Evolutionary conservation across 1,140 invertebrate genomes (phyloP).

Genomic region (Tetramorium alpestre): DNA sequence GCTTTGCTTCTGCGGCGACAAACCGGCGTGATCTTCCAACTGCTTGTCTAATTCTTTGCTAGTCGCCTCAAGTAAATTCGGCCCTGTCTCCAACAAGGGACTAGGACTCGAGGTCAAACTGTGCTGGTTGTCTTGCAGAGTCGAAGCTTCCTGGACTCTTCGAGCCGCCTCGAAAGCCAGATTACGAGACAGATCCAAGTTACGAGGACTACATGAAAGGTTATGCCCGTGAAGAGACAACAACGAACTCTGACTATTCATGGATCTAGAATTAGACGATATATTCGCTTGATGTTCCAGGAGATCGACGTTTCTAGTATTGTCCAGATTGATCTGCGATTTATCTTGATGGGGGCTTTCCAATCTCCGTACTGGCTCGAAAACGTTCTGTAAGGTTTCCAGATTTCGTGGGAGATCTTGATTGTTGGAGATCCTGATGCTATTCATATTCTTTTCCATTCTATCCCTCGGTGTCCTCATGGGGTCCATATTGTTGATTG

Average conservation of each 20-base stretch:
- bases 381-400: constrained; percentile 71
- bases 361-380: constrained; percentile 74
- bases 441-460: constrained; percentile 68
- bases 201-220: constrained; percentile 71
- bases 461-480: constrained; percentile 70
- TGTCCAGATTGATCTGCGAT: constrained; percentile 71
- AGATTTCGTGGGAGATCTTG: constrained; percentile 70
- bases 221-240: constrained; percentile 64
- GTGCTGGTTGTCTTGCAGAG: constrained; percentile 68
- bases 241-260: constrained; percentile 61
- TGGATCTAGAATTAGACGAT: constrained; percentile 63
- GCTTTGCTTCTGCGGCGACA: constrained; percentile 58
- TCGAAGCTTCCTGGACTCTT: constrained; percentile 71
- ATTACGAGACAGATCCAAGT: constrained; percentile 72
- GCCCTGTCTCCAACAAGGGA: constrained; percentile 61
- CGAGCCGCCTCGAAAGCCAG: constrained; percentile 72
- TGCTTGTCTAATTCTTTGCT: constrained; percentile 70
- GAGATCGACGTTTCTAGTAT: constrained; percentile 60
- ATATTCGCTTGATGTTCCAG: constrained; percentile 66
- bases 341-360: constrained; percentile 73
- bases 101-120: constrained; percentile 73
- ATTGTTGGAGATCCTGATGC: constrained; percentile 70
- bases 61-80: constrained; percentile 60
- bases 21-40: constrained; percentile 64
- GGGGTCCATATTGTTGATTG: constrained; percentile 70